Conservation (phyloP, 2,797 vertebrate genomes). For the Ciconia nigra region DNA sequence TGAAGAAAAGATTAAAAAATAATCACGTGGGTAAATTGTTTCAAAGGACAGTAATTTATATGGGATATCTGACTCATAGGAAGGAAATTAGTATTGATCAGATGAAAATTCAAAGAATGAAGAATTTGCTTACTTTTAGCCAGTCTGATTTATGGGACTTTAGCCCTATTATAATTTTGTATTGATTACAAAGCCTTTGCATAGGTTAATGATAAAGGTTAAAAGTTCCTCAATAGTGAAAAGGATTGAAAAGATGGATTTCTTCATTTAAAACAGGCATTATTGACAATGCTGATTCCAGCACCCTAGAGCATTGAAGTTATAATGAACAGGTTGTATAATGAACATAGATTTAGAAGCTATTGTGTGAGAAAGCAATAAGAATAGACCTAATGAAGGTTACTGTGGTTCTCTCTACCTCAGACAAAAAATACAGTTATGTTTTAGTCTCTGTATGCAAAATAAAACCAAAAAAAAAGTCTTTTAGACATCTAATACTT, state of each 20-base stretch:
- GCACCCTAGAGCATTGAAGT: neutral
- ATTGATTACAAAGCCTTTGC: slow-evolving; percentile 18
- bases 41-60: neutral
- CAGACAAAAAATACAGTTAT: neutral
- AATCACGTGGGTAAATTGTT: neutral
- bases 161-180: neutral
- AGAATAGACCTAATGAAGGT: neutral
- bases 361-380: neutral
- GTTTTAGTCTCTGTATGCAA: neutral
- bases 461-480: neutral
- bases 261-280: neutral
- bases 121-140: slow-evolving; percentile 23
- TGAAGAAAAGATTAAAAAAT: neutral
- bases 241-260: slow-evolving; percentile 34
- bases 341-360: neutral
- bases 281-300: slow-evolving; percentile 14
- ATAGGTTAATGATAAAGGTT: slow-evolving; percentile 40
- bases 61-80: neutral
- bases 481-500: neutral
- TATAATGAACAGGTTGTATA: neutral
- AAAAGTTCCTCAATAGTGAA: neutral
- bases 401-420: neutral
- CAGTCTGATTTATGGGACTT: neutral
- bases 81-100: neutral
- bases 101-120: slow-evolving; percentile 21